Evolutionary conservation across 2,113 vertebrate species (phyloP), one percentile per base, ranked within the genome.

Genomic region (Oreochromis spilurus): DNA sequence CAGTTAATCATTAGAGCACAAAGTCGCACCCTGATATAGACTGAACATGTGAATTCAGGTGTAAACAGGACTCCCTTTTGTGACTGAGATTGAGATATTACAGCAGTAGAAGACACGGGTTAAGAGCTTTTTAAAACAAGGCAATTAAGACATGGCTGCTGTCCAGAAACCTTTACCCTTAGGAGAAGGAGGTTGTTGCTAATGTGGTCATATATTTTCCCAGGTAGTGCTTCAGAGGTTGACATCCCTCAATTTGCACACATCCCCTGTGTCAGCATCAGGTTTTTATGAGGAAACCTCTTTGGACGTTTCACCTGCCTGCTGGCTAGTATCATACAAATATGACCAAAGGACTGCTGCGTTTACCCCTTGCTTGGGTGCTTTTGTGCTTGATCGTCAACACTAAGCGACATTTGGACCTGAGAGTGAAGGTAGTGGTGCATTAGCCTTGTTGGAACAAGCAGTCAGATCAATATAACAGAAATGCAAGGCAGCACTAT

Each of bases 361-460:
- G 36, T 58, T 83, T 55, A 10, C 8, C n/a, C 2, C 24, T 14
- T 77, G 70, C 57, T 24, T 7, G 4, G 40, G 38, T 3, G 60
- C 9, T 45, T 3, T 54, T 3, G 31, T 34, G 79, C 80, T 85
- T 82, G 72, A 83, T 43, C 2, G 9, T 83, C 82, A 52, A 87
- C 4, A 57, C 84, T 92, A 84, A 94, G 92, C 75, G 89, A 79
- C 84, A 79, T 85, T 90, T 78, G 77, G 87, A 53, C 36, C 86
- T 14, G 38, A 77, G 80, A 88, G 88, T 29, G 82, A 81, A 78
- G 45, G 55, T 60, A n/a, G 52, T 78, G 26, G 80, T 81, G 89
- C 90, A 90, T 94, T 92, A 92, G 88, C 58, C 43, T 14, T 10
- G 81, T 78, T 82, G 75, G 53, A 60, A 34, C 54, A 5, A 62